A percentile compares a stretch with the other conserved stretches of the same genome.
These are phyloP conservation scores for Microplitis demolitor DNA, from an alignment of 1,140 invertebrate species.

Conservation along the genomic window DNA sequence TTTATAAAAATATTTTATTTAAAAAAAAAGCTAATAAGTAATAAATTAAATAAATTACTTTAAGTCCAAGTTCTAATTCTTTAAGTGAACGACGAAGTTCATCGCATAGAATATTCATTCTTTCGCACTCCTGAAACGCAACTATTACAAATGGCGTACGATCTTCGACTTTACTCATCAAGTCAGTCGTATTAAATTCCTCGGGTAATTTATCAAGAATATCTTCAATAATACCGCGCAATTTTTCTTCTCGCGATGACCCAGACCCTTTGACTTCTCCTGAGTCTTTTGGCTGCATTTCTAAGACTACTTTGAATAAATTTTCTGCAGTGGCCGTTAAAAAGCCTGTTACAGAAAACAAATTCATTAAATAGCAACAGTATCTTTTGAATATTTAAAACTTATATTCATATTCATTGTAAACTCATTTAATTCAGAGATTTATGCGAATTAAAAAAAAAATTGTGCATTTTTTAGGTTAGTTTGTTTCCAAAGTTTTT, in stretches of 20 bases:
- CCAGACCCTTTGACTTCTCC: conserved; percentile 69
- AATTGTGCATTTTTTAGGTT: too few species aligned
- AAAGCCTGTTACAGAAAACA: conserved; percentile 60
- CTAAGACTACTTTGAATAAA: conserved; percentile 88
- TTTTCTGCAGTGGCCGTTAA: conserved; percentile 84
- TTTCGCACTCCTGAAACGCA: conserved; percentile 93
- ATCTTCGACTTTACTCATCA: conserved; percentile 86
- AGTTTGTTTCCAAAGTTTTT: too few species aligned
- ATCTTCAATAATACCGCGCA: conserved; percentile 83
- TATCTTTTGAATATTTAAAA: too few species aligned
- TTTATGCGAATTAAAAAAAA: too few species aligned
- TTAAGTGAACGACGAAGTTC: conserved; percentile 82
- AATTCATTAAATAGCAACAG: too few species aligned
- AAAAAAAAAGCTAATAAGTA: background rate
- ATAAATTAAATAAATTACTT: conserved; percentile 61
- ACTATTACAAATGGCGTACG: conserved; percentile 90
- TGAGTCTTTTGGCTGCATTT: conserved; percentile 86
- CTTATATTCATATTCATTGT: too few species aligned
- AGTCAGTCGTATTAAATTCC: conserved; percentile 84
- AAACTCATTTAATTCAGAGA: too few species aligned
- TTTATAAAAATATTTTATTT: too few species aligned
- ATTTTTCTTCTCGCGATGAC: conserved; percentile 82
- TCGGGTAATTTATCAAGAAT: conserved; percentile 88
- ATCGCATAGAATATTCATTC: conserved; percentile 86
- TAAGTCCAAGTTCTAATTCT: conserved; percentile 86